phyloP scores from a whole-genome alignment of 2,888 invertebrate genomes.

The Stenchaetothrips biformis region DNA sequence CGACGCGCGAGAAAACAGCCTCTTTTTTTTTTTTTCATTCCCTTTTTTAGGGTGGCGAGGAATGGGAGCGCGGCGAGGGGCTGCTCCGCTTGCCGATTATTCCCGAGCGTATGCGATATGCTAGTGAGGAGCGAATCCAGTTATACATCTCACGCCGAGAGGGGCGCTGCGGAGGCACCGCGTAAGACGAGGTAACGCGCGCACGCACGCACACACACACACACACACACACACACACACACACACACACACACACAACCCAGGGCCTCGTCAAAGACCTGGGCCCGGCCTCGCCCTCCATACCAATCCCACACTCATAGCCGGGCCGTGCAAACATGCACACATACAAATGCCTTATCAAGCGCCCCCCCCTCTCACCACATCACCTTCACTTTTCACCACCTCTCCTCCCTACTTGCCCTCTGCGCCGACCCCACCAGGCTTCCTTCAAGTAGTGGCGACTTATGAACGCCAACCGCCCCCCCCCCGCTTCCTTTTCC shows the following conservation, averaged over 20 bases:
- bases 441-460: constrained; percentile 22
- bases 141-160: background rate
- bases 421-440: background rate
- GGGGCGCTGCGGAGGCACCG: background rate
- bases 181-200: background rate
- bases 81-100: background rate
- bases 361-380: background rate
- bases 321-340: constrained; percentile 22
- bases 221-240: background rate
- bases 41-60: background rate
- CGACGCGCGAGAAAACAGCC: background rate
- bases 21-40: background rate
- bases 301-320: constrained; percentile 14
- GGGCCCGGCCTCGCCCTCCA: constrained; percentile 13
- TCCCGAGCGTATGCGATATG: background rate
- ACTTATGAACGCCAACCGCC: constrained; percentile 16
- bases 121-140: background rate
- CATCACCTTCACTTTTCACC: background rate
- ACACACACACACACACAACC: background rate
- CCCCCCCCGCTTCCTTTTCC: background rate
- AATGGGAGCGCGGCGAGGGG: background rate
- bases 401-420: too few species aligned
- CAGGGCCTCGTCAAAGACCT: background rate
- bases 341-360: constrained; percentile 23
- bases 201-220: background rate